Base-by-base conservation (phyloP, 2,888 invertebrate species). In the Eupithecia subumbrata region DNA sequence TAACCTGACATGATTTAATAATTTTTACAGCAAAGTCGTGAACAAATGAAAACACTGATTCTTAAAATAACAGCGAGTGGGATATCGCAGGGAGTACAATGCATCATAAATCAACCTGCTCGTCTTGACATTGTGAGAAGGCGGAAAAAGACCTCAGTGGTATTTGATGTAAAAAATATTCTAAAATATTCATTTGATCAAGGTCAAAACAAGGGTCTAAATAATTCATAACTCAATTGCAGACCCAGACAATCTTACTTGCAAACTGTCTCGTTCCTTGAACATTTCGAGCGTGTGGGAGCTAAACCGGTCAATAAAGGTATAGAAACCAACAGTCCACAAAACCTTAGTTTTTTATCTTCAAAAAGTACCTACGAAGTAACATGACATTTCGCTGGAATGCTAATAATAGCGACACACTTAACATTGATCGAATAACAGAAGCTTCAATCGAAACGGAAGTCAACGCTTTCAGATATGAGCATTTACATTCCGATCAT, bases 241-340 rank as follows among this genome's bases (percentile, higher is more conserved):
- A 79, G 69, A 48, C 71, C 71, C 78, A 80, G 78, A 79, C 80
- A 78, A 80, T 80, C 76, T 78, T 74, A 78, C 77, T 82, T 82
- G 79, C 79, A 79, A 81, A 79, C 79, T 71, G 43, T 67, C 72
- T 76, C 74, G 69, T 66, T 70, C 43, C 22, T 60, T 68, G 22
- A 43, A 68, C 68, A 40, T 67, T 68, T 68, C 25, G 34, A 22
- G 43, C 7, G 43, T 43, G 43, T 43, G 68, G 43, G 68, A 43
- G n/a, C 25, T 12, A 43, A 68, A 14, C 40, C n/a, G 25, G 43
- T 43, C 40, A 43, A 14, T 14, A 8, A 67, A n/a, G 34, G 67
- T 40, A 11, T 37, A 12, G 25, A 14, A 40, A 68, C 43, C 68
- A 14, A 43, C 25, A 14, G 7, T 22, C 37, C 43, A 68, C 9